Conservation (phyloP, 1,140 invertebrate species). For the Ephestia elutella region DNA sequence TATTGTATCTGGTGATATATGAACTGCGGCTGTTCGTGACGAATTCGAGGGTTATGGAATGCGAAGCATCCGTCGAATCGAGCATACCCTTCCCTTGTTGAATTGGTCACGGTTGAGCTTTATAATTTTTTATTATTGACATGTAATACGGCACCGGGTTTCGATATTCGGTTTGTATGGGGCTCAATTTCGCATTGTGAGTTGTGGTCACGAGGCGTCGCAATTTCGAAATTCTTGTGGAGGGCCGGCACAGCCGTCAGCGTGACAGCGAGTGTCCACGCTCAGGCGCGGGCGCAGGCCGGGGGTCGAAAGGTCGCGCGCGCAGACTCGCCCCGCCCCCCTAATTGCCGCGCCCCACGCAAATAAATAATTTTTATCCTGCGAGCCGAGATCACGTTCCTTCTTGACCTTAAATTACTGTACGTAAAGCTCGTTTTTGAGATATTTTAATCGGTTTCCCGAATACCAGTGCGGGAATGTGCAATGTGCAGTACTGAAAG, state of each 20-base stretch:
- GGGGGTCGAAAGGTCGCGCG: conserved; percentile 56
- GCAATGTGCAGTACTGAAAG: conserved; percentile 29
- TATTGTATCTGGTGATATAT: conserved; percentile 18
- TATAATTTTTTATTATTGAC: conserved; percentile 2
- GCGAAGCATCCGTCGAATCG: background rate
- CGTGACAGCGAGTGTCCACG: conserved; percentile 32
- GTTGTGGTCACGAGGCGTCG: conserved; percentile 14
- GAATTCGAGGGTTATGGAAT: conserved; percentile 2
- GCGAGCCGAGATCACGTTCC: conserved; percentile 47
- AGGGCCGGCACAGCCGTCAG: conserved; percentile 23
- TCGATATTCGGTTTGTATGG: background rate
- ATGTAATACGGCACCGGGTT: background rate
- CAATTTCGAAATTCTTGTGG: conserved; percentile 46
- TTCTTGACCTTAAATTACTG: conserved; percentile 61
- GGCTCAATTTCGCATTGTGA: background rate
- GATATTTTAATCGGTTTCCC: conserved; percentile 50
- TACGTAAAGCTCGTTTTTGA: conserved; percentile 47
- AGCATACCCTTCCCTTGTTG: background rate
- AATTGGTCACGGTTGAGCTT: background rate
- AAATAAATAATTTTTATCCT: conserved; percentile 70
- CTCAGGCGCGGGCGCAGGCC: conserved; percentile 22
- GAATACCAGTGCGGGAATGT: conserved; percentile 31
- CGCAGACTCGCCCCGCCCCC: conserved; percentile 54
- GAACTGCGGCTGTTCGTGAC: background rate
- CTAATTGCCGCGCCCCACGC: conserved; percentile 68